Conservation (phyloP, 1,140 invertebrate species). For the Eupristina koningsbergeri region DNA sequence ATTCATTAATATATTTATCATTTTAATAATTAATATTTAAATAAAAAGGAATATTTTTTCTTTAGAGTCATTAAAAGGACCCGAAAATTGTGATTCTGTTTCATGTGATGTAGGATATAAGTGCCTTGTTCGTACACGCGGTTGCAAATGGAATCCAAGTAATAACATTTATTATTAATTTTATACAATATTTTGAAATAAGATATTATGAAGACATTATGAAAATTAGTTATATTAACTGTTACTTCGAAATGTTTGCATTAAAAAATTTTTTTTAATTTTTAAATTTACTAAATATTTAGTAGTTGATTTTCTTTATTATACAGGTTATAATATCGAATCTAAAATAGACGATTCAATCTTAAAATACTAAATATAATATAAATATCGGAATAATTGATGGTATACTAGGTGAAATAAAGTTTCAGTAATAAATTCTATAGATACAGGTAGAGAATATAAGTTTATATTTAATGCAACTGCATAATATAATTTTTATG, state of each 20-base stretch:
- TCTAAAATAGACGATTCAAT: too few relatives aligned
- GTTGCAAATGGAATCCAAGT: constrained; percentile 61
- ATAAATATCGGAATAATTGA: too few relatives aligned
- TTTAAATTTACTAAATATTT: too few relatives aligned
- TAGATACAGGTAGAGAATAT: not conserved
- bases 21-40: not conserved
- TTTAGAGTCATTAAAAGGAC: constrained; percentile 61
- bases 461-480: not conserved
- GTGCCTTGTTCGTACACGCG: constrained; percentile 57
- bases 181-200: not conserved
- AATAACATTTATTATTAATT: too few relatives aligned
- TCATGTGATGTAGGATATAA: constrained; percentile 57
- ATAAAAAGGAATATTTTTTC: not conserved
- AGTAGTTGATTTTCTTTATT: too few relatives aligned
- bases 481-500: too few relatives aligned
- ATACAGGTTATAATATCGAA: too few relatives aligned
- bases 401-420: not conserved
- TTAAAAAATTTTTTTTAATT: too few relatives aligned
- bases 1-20: not conserved
- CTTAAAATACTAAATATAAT: not conserved
- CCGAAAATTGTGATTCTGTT: constrained; percentile 58
- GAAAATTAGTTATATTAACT: too few relatives aligned
- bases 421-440: not conserved
- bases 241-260: too few relatives aligned
- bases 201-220: too few relatives aligned